Evolutionary conservation across 1,140 invertebrate species (phyloP).

Genomic region (Bursaphelenchus mucronatus): DNA sequence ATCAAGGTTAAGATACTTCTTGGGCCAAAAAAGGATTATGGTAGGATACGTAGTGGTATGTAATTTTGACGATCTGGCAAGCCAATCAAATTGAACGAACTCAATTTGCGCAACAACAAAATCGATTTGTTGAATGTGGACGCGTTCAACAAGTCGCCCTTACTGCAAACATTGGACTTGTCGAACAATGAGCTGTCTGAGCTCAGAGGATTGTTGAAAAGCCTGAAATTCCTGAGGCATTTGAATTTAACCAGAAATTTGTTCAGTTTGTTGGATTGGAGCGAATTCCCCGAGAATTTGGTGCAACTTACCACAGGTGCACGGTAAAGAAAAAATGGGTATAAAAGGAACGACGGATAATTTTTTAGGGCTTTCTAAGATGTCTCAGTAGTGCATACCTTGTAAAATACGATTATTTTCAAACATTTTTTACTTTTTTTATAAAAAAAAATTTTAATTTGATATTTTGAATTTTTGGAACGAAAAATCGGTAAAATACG

Average conservation of each 20-base stretch:
- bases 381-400: background rate
- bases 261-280: conserved; percentile 43
- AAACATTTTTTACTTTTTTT: background rate
- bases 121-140: conserved; percentile 40
- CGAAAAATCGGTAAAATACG: no score
- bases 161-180: conserved; percentile 44
- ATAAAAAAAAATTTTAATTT: background rate
- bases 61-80: no score
- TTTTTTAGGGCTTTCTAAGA: conserved; percentile 12
- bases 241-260: conserved; percentile 45
- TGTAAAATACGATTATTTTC: background rate
- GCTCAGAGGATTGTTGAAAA: conserved; percentile 32
- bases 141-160: conserved; percentile 51
- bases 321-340: conserved; percentile 29
- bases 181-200: conserved; percentile 37
- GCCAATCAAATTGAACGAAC: conserved; percentile 32
- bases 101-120: conserved; percentile 41
- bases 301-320: conserved; percentile 29
- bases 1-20: no score
- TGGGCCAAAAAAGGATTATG: no score
- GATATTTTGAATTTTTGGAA: background rate
- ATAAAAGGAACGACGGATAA: conserved; percentile 5
- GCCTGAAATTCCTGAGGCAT: conserved; percentile 25
- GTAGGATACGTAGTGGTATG: no score
- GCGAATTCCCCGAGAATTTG: conserved; percentile 42